Conservation (phyloP, 1,140 invertebrate genomes). For the Nasonia vitripennis region DNA sequence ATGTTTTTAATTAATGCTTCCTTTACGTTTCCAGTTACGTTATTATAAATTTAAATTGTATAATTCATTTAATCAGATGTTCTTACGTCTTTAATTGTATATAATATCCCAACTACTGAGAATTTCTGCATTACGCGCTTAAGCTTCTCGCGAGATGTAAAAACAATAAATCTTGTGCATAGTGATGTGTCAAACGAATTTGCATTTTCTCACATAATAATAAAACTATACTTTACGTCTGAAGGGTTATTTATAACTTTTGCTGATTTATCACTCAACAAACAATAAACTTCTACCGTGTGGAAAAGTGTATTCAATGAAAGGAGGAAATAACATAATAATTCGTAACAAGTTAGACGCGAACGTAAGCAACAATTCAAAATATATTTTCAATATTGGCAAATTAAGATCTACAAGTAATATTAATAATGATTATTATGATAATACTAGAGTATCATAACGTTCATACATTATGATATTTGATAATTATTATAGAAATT, state of each 20-base stretch:
- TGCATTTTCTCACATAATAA: slow-evolving; percentile 9
- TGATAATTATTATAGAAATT: neutral
- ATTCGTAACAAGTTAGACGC: neutral
- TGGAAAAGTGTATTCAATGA: neutral
- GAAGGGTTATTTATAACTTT: neutral
- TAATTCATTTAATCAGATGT: neutral
- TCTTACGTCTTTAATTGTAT: neutral
- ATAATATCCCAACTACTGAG: neutral
- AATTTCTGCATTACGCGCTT: neutral
- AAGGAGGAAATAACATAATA: no score
- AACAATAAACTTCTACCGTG: neutral
- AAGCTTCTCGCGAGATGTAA: neutral
- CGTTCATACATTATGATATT: slow-evolving; percentile 20
- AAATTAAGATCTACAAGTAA: neutral
- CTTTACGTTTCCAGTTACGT: neutral
- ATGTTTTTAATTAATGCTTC: neutral
- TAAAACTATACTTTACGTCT: neutral
- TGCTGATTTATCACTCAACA: neutral
- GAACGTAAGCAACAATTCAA: neutral
- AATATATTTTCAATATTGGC: slow-evolving; percentile 2
- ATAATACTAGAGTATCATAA: neutral
- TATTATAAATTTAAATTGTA: neutral
- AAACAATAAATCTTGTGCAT: neutral
- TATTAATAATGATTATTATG: neutral
- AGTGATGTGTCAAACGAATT: neutral